phyloP scores from a whole-genome alignment of 2,113 vertebrate species.

The Picathartes gymnocephalus region DNA sequence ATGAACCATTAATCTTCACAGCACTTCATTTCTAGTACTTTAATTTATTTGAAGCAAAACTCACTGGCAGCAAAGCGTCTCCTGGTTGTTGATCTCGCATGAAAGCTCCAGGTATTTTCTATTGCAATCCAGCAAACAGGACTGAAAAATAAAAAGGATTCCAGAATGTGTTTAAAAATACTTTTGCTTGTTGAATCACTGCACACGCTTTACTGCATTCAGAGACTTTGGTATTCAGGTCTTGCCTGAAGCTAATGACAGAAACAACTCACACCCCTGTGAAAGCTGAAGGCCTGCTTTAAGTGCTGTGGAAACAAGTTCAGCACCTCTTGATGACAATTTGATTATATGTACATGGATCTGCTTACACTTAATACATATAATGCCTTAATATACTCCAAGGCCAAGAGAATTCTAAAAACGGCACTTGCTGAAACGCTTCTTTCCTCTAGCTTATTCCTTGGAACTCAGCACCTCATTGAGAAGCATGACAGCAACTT shows the following conservation, averaged over 20 bases:
- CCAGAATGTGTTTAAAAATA: not conserved
- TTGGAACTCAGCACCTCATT: not conserved
- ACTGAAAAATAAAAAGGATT: not conserved
- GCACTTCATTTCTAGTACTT: not conserved
- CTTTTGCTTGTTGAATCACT: not conserved
- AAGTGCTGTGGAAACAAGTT: not conserved
- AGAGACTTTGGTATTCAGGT: not conserved
- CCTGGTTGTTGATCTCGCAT: rapidly evolving
- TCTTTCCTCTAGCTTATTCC: not conserved
- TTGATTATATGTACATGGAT: not conserved
- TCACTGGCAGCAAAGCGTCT: not conserved
- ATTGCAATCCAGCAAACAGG: not conserved
- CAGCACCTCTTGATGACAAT: not conserved
- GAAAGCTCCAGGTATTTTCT: not conserved
- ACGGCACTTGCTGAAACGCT: not conserved
- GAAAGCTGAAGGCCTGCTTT: not conserved
- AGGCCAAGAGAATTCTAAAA: not conserved
- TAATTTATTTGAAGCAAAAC: not conserved
- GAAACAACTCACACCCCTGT: not conserved
- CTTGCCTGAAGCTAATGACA: conserved; percentile 18
- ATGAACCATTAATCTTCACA: not conserved
- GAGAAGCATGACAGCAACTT: not conserved
- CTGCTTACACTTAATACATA: not conserved
- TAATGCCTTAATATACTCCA: not conserved
- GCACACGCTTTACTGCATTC: not conserved